phyloP scores from a whole-genome alignment of 2,113 vertebrate species.

The Brachyhypopomus occidentalis region DNA sequence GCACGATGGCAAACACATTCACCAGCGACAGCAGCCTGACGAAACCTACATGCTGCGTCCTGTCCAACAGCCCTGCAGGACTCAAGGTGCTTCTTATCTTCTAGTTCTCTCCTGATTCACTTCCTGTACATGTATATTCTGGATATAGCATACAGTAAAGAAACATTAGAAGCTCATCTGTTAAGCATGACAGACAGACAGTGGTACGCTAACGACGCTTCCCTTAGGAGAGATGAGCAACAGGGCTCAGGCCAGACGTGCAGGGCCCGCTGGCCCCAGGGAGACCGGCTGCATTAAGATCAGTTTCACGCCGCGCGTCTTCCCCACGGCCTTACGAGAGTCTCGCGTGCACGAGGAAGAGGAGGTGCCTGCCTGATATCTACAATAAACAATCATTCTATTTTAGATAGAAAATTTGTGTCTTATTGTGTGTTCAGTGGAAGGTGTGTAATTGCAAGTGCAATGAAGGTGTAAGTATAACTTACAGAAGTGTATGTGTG shows the following conservation, averaged over 20 bases:
- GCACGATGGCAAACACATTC: slow-evolving; percentile 26
- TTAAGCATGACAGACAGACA: background rate
- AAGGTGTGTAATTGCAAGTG: too few relatives aligned
- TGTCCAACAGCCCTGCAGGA: background rate
- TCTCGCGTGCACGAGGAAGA: slow-evolving; percentile 85
- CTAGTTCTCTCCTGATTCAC: too few relatives aligned
- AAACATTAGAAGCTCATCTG: too few relatives aligned
- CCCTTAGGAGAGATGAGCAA: slow-evolving; percentile 50
- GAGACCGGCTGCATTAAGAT: slow-evolving; percentile 78
- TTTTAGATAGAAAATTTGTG: too few relatives aligned
- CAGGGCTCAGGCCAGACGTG: slow-evolving; percentile 64
- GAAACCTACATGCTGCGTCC: slow-evolving; percentile 52
- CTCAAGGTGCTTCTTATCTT: slow-evolving; percentile 5
- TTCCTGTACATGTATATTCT: background rate
- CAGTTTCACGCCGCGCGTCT: slow-evolving; percentile 85
- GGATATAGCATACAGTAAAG: background rate
- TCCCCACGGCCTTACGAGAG: slow-evolving; percentile 90
- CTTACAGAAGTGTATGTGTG: background rate
- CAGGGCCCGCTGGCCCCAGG: slow-evolving; percentile 78
- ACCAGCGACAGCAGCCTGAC: slow-evolving; percentile 3
- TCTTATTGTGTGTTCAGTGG: too few relatives aligned
- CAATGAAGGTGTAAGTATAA: too few relatives aligned
- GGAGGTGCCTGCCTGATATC: slow-evolving; percentile 73
- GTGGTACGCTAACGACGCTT: background rate
- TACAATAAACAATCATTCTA: too few relatives aligned